These are phyloP conservation scores for Bostrychus sinensis DNA, from an alignment of 2,113 vertebrate species.

Conservation along the genomic window DNA sequence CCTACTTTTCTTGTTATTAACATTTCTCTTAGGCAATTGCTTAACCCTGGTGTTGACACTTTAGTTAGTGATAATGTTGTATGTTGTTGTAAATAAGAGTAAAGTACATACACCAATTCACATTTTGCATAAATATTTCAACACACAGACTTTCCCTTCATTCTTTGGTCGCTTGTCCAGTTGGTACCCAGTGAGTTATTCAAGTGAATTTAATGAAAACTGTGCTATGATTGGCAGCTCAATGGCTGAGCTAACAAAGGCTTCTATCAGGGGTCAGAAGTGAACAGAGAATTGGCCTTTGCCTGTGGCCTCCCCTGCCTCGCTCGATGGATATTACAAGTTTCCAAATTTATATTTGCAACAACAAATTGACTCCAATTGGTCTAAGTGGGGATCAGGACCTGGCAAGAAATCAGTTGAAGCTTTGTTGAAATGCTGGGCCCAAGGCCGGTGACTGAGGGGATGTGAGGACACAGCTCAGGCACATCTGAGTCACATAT, in stretches of 20 bases:
- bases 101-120: neutral
- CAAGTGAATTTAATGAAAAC: slow-evolving; percentile 85
- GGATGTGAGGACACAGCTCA: slow-evolving; percentile 39
- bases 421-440: slow-evolving; percentile 61
- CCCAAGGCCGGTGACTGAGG: slow-evolving; percentile 44
- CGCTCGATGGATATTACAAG: slow-evolving; percentile 81
- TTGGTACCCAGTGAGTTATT: slow-evolving; percentile 70
- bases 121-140: slow-evolving; percentile 30
- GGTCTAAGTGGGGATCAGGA: slow-evolving; percentile 81
- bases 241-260: slow-evolving; percentile 83
- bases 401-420: slow-evolving; percentile 72
- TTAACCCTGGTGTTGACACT: neutral
- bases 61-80: too few relatives aligned
- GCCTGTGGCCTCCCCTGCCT: slow-evolving; percentile 79
- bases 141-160: slow-evolving; percentile 43
- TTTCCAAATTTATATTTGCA: slow-evolving; percentile 85
- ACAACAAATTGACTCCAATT: slow-evolving; percentile 86
- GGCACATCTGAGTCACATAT: slow-evolving; percentile 5
- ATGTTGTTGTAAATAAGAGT: neutral
- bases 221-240: slow-evolving; percentile 85
- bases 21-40: too few relatives aligned
- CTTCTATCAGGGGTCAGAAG: slow-evolving; percentile 80
- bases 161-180: slow-evolving; percentile 65
- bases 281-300: slow-evolving; percentile 82
- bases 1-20: too few relatives aligned